A percentile compares a stretch with the other conserved stretches of the same genome.
phyloP scores from a whole-genome alignment of 2,888 invertebrate genomes.

The Altica lythri region DNA sequence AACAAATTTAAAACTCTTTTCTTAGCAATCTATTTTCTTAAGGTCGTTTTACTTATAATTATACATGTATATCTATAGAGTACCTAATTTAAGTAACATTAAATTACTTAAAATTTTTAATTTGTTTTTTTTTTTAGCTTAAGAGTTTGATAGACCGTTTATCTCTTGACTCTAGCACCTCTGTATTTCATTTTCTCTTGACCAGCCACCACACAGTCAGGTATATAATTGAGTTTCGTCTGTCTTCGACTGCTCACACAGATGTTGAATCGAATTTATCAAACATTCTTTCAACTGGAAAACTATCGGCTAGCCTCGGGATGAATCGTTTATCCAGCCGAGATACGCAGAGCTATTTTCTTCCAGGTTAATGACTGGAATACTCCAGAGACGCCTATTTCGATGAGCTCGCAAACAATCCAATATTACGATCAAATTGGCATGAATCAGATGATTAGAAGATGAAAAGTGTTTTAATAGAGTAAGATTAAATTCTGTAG shows the following conservation, averaged over 20 bases:
- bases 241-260: slow-evolving; percentile 16
- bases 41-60: no score
- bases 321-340: not conserved
- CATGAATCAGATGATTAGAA: not conserved
- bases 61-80: no score
- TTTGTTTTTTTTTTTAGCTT: no score
- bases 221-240: slow-evolving; percentile 22
- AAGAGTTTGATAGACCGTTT: no score
- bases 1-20: no score
- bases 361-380: slow-evolving; percentile 5
- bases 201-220: slow-evolving; percentile 11
- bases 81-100: no score
- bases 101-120: no score
- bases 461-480: not conserved
- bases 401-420: slow-evolving; percentile 1
- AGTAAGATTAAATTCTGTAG: no score
- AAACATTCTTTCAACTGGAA: slow-evolving; percentile 11
- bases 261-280: slow-evolving; percentile 22
- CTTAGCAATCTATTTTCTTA: no score
- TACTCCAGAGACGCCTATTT: not conserved
- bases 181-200: slow-evolving; percentile 7
- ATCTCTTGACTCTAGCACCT: no score
- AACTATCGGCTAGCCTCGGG: not conserved
- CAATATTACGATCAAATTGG: not conserved
- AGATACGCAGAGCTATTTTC: not conserved